Evolutionary conservation across 2,797 vertebrate genomes (phyloP), one percentile per base, ranked within the genome.

Genomic region (Eutrigla gurnardus): DNA sequence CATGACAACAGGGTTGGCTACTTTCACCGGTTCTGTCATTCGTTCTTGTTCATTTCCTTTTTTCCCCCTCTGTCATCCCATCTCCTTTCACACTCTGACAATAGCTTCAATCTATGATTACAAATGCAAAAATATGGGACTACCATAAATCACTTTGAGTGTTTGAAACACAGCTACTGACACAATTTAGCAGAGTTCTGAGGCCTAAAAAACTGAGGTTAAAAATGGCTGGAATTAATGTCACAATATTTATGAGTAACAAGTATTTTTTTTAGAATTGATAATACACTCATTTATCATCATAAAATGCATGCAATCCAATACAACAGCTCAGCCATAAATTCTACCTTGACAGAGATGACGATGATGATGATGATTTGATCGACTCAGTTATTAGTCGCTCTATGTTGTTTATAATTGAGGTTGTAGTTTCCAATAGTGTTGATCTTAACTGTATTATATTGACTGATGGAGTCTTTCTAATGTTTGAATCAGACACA

Each of bases 91-190:
- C 35, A 65, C 49, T 42, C 13, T 54, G 25, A 73, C n/a, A 50
- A 18, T 39, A 58, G n/a, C 35, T 78, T 17, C 17, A 72, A 63
- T 67, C 71, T 77, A 35, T 70, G 42, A 85, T 78, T 76, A 74
- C 25, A 70, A 75, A 60, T 57, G 55, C 37, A 73, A 58, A 87
- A 80, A 32, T 79, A 60, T 65, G 25, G 37, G 37, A 4, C 58
- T 14, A 17, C 50, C 52, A 78, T 73, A 52, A 60, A 70, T 75
- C 59, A 52, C 17, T 73, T 53, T 46, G 10, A 62, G 14, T 57
- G 32, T 50, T 70, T 60, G 15, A 65, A 70, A 47, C 4, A 45
- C 33, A 63, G 32, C 32, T 14, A 3, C 62, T 46, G 40, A 4
- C 53, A 53, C 18, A 37, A 58, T 65, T 37, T 3, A 37, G 39